Evolutionary conservation across 2,113 vertebrate genomes (phyloP), one percentile per base, ranked within the genome.

Genomic region (Nothocercus nigrocapillus): DNA sequence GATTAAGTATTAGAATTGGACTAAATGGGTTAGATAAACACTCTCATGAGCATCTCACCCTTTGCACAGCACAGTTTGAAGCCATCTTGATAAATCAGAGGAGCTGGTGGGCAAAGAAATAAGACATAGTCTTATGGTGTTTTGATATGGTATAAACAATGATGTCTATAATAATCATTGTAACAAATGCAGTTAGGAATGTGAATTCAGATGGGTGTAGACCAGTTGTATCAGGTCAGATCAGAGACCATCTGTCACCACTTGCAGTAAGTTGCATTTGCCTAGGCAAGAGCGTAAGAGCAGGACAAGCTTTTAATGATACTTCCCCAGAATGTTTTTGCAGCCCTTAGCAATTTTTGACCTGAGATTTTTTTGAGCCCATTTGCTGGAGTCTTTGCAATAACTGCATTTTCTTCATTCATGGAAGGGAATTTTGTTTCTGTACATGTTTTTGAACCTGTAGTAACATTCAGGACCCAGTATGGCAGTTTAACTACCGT

Each of bases 1-100:
- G 75, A 92, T 97, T 95, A 95, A 45, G 74, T 72, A 49, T 70
- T 88, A 80, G 79, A 85, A 63, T 1, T 14, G 72, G 59, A 56
- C 1, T 3, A 30, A 49, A 21, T 54, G 68, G 64, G 91, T 90
- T 95, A 81, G 85, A 36, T 88, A 87, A 91, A 54, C 49, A 32
- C 75, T 73, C 51, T 16, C 84, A 66, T 72, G 69, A 36, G 25
- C 45, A 5, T 88, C 42, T 54, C 5, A 7, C 78, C 70, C 62
- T 87, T 94, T 94, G 84, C 75, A 67, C 74, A 89, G 69, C 14
- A 15, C 1, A 5, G 17, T 42, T 24, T 82, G 82, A 82, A 89
- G 82, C 54, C 93, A 67, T 85, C 44, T 36, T 80, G 70, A n/a
- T 49, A 73, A 85, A 88, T 51, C 56, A 45, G 51, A 90, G n/a